Conservation (phyloP, 2,888 invertebrate species). For the Dastarcus helophoroides region DNA sequence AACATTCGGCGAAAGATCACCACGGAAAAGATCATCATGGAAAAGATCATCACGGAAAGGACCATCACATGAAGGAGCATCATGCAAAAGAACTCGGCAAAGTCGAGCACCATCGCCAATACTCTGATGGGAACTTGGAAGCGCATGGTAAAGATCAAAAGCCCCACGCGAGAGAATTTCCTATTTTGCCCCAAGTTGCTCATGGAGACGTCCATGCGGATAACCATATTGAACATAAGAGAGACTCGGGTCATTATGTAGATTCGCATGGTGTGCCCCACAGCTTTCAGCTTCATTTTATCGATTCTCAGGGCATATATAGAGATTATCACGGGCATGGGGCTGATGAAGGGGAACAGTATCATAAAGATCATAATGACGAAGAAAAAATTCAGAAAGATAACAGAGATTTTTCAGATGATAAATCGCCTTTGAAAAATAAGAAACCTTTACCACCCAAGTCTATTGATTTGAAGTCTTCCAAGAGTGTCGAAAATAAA, state of each 20-base stretch:
- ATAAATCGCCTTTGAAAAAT: conserved; percentile 21
- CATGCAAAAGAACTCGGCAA: conserved; percentile 16
- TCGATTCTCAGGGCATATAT: conserved; percentile 34
- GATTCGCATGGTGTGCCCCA: conserved; percentile 35
- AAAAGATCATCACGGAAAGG: conserved; percentile 21
- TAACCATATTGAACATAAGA: conserved; percentile 18
- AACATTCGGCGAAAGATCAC: conserved; percentile 15
- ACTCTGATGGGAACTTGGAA: conserved; percentile 13
- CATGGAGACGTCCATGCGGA: conserved; percentile 19
- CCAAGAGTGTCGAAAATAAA: conserved; percentile 33
- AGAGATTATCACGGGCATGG: conserved; percentile 34
- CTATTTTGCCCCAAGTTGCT: conserved; percentile 26
- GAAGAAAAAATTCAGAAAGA: conserved; percentile 13
- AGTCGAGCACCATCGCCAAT: conserved; percentile 12
- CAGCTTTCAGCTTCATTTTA: conserved; percentile 32
- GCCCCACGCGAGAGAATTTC: conserved; percentile 28
- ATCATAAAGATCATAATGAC: conserved; percentile 14
- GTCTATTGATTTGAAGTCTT: conserved; percentile 32
- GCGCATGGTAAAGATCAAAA: conserved; percentile 23
- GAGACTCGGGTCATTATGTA: conserved; percentile 29
- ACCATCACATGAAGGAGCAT: conserved; percentile 25
- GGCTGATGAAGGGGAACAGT: conserved; percentile 19
- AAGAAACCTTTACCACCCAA: conserved; percentile 31
- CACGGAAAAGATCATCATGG: conserved; percentile 11
- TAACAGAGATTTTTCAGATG: conserved; percentile 13